Percentiles rank a stretch among this genome's conserved stretches.
phyloP scores from a whole-genome alignment of 2,113 vertebrate species.

The Chaenocephalus aceratus region DNA sequence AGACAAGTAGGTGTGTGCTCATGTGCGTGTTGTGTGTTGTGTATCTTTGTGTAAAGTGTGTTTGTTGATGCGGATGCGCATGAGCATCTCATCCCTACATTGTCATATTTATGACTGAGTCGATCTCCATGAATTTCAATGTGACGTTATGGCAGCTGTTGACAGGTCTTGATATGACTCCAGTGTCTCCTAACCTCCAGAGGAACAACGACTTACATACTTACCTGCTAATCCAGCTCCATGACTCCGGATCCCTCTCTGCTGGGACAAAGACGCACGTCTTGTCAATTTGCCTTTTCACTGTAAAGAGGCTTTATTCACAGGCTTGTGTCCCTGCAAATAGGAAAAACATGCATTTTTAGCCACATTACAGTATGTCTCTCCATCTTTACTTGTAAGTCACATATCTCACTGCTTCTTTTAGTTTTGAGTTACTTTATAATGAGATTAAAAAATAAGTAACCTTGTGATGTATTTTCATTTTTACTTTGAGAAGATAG shows the following conservation, averaged over 20 bases:
- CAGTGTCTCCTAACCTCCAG: constrained; percentile 48
- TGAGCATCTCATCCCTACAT: constrained; percentile 20
- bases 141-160: constrained; percentile 59
- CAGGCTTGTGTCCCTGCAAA: background rate
- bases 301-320: constrained; percentile 34
- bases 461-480: background rate
- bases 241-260: constrained; percentile 22
- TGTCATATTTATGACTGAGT: constrained; percentile 48
- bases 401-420: background rate
- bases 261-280: constrained; percentile 11
- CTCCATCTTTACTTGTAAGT: background rate
- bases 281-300: constrained; percentile 23
- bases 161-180: constrained; percentile 52
- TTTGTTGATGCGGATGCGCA: constrained; percentile 20
- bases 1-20: constrained; percentile 59
- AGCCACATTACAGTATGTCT: background rate
- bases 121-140: constrained; percentile 64
- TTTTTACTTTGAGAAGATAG: background rate
- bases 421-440: background rate
- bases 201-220: constrained; percentile 51
- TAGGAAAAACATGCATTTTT: background rate
- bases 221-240: constrained; percentile 50
- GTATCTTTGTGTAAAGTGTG: constrained; percentile 23
- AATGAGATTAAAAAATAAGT: background rate
- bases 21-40: constrained; percentile 35